Conservation (phyloP, 2,797 vertebrate genomes). For the Ctenopoma kingsleyae region DNA sequence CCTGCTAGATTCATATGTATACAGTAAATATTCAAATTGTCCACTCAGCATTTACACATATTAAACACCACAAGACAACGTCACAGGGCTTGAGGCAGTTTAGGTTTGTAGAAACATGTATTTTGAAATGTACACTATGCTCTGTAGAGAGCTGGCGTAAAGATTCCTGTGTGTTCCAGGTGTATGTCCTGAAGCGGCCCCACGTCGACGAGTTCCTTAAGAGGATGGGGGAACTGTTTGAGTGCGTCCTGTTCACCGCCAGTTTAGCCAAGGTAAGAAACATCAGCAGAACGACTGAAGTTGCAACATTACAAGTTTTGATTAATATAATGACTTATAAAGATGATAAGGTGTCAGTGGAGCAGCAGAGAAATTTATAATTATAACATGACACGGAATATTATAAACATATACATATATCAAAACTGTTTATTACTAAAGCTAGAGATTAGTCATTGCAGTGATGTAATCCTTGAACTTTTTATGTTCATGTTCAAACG, state of each 20-base stretch:
- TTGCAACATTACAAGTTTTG: background rate
- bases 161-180: conserved; percentile 75
- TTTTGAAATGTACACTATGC: background rate
- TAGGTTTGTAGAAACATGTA: conserved; percentile 41
- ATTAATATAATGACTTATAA: too few species aligned
- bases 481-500: too few species aligned
- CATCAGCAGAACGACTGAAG: background rate
- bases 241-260: conserved; percentile 94
- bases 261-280: conserved; percentile 92
- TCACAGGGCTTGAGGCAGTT: conserved; percentile 2
- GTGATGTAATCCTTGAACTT: too few species aligned
- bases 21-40: background rate
- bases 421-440: too few species aligned
- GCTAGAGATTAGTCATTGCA: too few species aligned
- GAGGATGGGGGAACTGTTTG: conserved; percentile 94
- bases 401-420: too few species aligned
- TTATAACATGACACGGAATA: too few species aligned
- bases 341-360: too few species aligned
- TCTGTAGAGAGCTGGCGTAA: background rate
- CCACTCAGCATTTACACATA: background rate
- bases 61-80: background rate
- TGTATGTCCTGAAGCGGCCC: conserved; percentile 93
- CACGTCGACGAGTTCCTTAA: conserved; percentile 94
- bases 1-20: background rate
- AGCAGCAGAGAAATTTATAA: too few species aligned